These are phyloP conservation scores for Orchesellides sinensis DNA, from an alignment of 2,888 invertebrate species.

Conservation along the genomic window DNA sequence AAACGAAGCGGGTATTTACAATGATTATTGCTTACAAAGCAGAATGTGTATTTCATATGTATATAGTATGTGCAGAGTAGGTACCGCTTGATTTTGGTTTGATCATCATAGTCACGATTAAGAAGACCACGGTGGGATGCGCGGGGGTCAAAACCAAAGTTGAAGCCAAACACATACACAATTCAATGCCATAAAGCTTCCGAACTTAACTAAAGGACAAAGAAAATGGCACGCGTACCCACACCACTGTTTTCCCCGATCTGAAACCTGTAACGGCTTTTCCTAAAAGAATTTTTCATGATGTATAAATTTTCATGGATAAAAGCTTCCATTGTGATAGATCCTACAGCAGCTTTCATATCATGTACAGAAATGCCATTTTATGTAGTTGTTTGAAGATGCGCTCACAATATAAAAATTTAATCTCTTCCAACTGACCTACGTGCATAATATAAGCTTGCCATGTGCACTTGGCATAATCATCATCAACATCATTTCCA, in stretches of 20 bases:
- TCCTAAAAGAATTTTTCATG: conserved; percentile 53
- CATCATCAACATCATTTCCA: conserved; percentile 20
- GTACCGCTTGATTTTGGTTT: not conserved
- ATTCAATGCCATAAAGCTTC: conserved; percentile 22
- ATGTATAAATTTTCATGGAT: conserved; percentile 64
- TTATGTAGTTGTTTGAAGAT: not conserved
- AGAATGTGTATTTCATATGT: not conserved
- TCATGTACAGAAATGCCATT: conserved; percentile 39
- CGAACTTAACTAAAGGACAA: conserved; percentile 26
- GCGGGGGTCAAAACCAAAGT: conserved; percentile 40
- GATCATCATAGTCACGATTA: conserved; percentile 28
- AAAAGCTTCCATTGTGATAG: conserved; percentile 52
- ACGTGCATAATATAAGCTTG: not conserved
- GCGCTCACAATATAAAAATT: conserved; percentile 12
- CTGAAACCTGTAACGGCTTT: conserved; percentile 64
- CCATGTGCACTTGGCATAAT: conserved; percentile 50
- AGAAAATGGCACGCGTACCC: conserved; percentile 63
- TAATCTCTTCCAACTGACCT: conserved; percentile 54
- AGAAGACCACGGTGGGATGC: conserved; percentile 21
- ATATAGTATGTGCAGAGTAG: too few species aligned
- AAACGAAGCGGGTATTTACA: conserved; percentile 49
- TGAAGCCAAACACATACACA: conserved; percentile 21
- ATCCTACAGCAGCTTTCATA: conserved; percentile 27
- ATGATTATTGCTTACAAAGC: conserved; percentile 29
- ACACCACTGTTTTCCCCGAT: conserved; percentile 48